Base-by-base conservation (phyloP, 2,113 vertebrate species). In the Nymphicus hollandicus region DNA sequence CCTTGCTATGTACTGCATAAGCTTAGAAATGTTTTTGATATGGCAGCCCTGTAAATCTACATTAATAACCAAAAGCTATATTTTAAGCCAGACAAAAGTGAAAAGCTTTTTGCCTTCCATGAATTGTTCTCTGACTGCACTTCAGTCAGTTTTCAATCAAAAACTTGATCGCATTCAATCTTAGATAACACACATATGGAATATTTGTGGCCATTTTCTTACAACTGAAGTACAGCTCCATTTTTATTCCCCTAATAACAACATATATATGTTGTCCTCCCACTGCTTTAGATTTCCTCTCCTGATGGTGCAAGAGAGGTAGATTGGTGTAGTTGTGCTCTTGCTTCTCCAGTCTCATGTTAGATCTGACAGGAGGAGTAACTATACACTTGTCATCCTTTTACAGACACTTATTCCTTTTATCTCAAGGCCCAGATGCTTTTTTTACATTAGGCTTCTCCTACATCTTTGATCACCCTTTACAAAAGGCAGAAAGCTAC, bases 381-480 rank as follows among this genome's bases (percentile, higher is more conserved):
- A 33, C 68, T 74, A 24, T 11, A 70, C 37, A 7, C 39, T 79
- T 95, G 56, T 82, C 86, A 77, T 81, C 81, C 70, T 83, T 64
- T 81, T 91, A 81, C 74, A 86, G 87, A 68, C 66, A 17, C 33
- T 41, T 87, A 18, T 6, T 91, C 43, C 55, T 94, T 97, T 97
- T 91, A 86, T 95, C 83, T 33, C 68, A 52, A 79, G 61, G 53
- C 82, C 52, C 87, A 89, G 88, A 86, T 58, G 23, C 79, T 96
- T 92, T 64, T 29, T 7, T 76, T 96, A 82, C 56, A 81, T 92
- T 88, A 82, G 56, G 22, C 46, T 97, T 97, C 95, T 86, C 65
- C 88, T 53, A 56, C 81, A 71, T 52, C 96, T 98, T 97, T 97
- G 94, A 98, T 98, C 96, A 97, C 88, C 88, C 94, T 87, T 81